These are phyloP conservation scores for Odocoileus virginianus DNA, from an alignment of 2,113 vertebrate genomes.

Conservation along the genomic window DNA sequence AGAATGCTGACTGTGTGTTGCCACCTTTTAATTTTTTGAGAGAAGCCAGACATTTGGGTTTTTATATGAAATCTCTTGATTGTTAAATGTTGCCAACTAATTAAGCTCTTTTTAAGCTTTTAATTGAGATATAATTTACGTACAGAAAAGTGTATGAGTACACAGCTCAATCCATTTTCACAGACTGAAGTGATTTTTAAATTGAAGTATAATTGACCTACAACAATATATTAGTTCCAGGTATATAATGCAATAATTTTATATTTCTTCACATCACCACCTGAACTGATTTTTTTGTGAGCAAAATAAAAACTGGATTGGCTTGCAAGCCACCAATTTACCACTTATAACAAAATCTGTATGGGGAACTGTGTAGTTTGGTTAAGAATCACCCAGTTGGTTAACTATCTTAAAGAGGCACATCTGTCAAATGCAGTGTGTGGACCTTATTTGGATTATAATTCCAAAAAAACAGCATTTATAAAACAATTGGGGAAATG, in stretches of 20 bases:
- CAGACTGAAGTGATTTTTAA: slow-evolving; percentile 7
- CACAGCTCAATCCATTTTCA: not conserved
- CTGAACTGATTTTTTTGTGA: slow-evolving; percentile 14
- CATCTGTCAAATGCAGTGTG: not conserved
- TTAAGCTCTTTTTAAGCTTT: not conserved
- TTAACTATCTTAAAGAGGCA: not conserved
- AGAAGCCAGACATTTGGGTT: not conserved
- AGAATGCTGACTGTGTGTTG: not conserved
- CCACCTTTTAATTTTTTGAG: not conserved
- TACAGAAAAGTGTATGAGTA: not conserved
- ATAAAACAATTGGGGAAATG: not conserved
- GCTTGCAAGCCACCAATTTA: not conserved
- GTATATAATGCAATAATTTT: not conserved
- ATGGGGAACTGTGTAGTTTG: not conserved
- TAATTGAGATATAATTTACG: not conserved
- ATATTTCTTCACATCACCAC: not conserved
- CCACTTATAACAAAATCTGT: not conserved
- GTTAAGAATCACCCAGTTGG: not conserved
- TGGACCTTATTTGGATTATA: not conserved
- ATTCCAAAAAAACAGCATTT: not conserved
- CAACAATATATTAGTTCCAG: not conserved
- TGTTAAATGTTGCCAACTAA: not conserved
- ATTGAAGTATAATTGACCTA: not conserved
- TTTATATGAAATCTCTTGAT: slow-evolving; percentile 2
- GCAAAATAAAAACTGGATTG: not conserved